A percentile compares a stretch with the other conserved stretches of the same genome.
phyloP scores from a whole-genome alignment of 2,797 vertebrate genomes.

The Gymnopithys bicolor region DNA sequence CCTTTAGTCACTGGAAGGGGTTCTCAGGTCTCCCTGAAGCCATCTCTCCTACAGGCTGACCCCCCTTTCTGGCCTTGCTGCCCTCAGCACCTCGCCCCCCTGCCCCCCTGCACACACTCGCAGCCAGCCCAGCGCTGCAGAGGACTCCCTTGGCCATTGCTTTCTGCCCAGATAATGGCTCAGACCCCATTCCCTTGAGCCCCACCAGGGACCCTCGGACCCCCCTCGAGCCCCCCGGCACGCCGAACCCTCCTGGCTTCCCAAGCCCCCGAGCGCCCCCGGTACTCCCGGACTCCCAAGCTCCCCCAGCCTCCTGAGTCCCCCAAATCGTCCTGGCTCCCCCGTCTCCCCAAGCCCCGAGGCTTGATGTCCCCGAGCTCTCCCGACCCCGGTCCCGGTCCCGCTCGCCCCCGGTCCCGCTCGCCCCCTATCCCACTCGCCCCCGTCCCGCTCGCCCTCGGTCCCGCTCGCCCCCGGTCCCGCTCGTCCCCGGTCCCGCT shows the following conservation, averaged over 20 bases:
- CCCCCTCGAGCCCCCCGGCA: too few relatives aligned
- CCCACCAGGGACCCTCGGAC: too few relatives aligned
- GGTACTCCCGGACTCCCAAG: neutral
- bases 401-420: too few relatives aligned
- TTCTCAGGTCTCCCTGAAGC: neutral
- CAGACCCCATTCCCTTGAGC: neutral
- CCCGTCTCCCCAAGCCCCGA: neutral
- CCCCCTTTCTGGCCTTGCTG: neutral
- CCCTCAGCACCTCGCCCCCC: neutral
- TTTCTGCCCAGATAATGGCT: neutral
- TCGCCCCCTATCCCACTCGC: too few relatives aligned
- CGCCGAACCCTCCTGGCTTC: neutral
- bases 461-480: too few relatives aligned
- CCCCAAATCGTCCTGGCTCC: neutral
- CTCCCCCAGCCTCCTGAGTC: neutral
- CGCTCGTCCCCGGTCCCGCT: too few relatives aligned
- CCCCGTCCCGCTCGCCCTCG: too few relatives aligned
- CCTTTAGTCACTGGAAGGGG: neutral
- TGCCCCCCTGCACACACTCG: accelerated
- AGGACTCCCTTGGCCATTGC: neutral
- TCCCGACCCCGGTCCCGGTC: neutral
- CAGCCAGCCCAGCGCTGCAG: neutral
- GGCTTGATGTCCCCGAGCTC: neutral
- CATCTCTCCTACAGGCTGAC: too few relatives aligned
- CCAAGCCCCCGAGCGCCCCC: neutral